Conservation (phyloP, 2,888 invertebrate genomes). For the Pantelozetes paolii region DNA sequence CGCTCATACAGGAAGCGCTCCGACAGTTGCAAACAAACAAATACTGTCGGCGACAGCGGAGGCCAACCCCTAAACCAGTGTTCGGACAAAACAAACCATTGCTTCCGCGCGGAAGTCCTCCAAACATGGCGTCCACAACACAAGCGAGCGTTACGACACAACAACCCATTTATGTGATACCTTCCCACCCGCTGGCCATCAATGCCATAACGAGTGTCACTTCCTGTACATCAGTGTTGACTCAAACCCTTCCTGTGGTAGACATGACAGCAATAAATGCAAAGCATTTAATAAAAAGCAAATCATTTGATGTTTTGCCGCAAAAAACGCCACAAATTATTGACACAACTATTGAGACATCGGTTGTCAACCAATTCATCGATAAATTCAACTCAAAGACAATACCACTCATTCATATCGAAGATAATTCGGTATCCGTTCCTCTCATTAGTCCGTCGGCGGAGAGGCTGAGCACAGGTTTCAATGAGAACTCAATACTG, state of each 20-base stretch:
- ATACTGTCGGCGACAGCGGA: constrained; percentile 32
- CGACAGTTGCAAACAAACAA: constrained; percentile 37
- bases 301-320: constrained; percentile 17
- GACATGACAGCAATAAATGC: constrained; percentile 6
- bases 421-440: background rate
- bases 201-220: constrained; percentile 1
- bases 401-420: constrained; percentile 22
- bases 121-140: background rate
- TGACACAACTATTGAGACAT: background rate
- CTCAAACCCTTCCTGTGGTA: constrained; percentile 13
- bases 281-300: background rate
- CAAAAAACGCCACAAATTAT: background rate
- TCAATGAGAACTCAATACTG: background rate
- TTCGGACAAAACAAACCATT: constrained; percentile 25
- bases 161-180: constrained; percentile 12
- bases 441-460: background rate
- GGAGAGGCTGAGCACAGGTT: background rate
- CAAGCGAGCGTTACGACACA: background rate
- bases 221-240: background rate
- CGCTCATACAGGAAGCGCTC: constrained; percentile 40
- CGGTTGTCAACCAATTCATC: background rate
- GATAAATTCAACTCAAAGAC: background rate
- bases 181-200: background rate
- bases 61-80: constrained; percentile 34
- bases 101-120: constrained; percentile 9